Evolutionary conservation across 2,113 vertebrate species (phyloP).

Genomic region (Hyaena hyaena): DNA sequence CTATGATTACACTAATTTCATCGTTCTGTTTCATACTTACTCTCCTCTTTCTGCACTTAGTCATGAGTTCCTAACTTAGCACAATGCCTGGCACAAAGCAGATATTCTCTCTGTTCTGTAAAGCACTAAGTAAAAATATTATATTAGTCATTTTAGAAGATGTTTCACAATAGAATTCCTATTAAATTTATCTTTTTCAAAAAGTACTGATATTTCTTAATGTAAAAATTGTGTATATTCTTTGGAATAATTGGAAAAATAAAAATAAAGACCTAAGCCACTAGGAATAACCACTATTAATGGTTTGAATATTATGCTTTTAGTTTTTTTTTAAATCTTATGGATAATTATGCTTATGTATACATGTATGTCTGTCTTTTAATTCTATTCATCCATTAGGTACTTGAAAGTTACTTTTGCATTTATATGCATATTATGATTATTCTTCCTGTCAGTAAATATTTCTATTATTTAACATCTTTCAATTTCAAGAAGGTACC

Average conservation of each 20-base stretch:
- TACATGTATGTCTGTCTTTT: neutral
- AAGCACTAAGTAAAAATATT: neutral
- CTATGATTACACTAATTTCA: constrained; percentile 4
- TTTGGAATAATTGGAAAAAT: neutral
- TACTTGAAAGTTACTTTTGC: neutral
- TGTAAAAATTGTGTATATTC: neutral
- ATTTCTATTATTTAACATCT: neutral
- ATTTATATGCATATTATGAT: neutral
- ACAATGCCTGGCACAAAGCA: constrained; percentile 4
- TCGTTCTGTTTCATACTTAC: neutral
- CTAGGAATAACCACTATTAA: neutral
- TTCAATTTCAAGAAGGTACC: neutral
- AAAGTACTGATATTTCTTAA: neutral
- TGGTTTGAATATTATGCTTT: neutral
- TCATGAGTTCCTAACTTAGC: neutral
- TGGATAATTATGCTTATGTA: neutral
- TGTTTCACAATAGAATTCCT: neutral
- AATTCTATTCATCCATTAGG: neutral
- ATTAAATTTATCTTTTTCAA: neutral
- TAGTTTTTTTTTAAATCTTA: neutral
- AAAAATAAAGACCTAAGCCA: neutral
- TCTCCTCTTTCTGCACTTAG: neutral
- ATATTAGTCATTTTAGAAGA: neutral
- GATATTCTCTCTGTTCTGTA: neutral
- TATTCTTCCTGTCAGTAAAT: neutral